Evolutionary conservation across 1,140 invertebrate species (phyloP).

Genomic region (Eriosoma lanigerum): DNA sequence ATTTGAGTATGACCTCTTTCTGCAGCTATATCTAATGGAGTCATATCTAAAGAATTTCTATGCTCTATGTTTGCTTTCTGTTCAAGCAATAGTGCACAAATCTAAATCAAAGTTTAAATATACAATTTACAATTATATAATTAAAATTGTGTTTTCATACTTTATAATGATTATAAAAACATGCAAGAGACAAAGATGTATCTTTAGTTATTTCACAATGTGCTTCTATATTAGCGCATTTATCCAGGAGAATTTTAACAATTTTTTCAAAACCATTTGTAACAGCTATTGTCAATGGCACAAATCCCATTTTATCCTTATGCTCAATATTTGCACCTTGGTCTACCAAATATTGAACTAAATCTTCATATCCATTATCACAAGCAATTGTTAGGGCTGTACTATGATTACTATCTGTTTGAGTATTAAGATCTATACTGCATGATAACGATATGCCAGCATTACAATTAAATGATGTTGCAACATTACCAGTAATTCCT

Average conservation of each 20-base stretch:
- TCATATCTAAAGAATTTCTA: slow-evolving; percentile 98
- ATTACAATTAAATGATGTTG: slow-evolving; percentile 27
- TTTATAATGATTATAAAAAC: slow-evolving; percentile 95
- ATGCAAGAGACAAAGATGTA: slow-evolving; percentile 94
- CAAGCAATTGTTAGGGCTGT: slow-evolving; percentile 96
- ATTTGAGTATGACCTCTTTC: slow-evolving; percentile 99
- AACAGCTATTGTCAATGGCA: slow-evolving; percentile 93
- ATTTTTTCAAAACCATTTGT: slow-evolving; percentile 95
- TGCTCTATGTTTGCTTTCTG: slow-evolving; percentile 96
- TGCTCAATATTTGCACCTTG: slow-evolving; percentile 95
- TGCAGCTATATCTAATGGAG: slow-evolving; percentile 93
- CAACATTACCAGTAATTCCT: slow-evolving; percentile 28
- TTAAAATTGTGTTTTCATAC: slow-evolving; percentile 57
- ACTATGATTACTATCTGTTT: slow-evolving; percentile 97
- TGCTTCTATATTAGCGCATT: slow-evolving; percentile 94
- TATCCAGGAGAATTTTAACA: slow-evolving; percentile 89
- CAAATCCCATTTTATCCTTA: slow-evolving; percentile 98
- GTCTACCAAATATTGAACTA: slow-evolving; percentile 86
- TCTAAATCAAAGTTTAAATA: slow-evolving; percentile 26
- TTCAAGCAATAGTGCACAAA: slow-evolving; percentile 89
- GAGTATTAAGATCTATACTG: slow-evolving; percentile 85
- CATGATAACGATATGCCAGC: slow-evolving; percentile 43
- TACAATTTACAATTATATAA: not conserved
- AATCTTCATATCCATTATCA: slow-evolving; percentile 93
- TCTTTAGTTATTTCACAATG: slow-evolving; percentile 99